Evolutionary conservation across 2,113 vertebrate species (phyloP), one percentile per base, ranked within the genome.

Genomic region (Daubentonia madagascariensis): DNA sequence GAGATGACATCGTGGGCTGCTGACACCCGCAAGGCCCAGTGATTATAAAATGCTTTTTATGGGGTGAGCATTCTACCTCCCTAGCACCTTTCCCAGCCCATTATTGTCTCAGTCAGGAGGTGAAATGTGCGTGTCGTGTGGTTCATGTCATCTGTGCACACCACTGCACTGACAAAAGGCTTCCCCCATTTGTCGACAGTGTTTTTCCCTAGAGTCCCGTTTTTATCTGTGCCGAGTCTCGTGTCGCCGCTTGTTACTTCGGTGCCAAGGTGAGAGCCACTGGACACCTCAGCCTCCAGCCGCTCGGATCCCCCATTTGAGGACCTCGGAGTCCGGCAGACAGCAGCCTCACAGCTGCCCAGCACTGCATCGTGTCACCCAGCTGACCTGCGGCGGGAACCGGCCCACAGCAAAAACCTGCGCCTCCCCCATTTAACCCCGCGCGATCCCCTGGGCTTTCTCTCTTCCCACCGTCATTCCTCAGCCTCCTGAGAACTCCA

Each of bases 311-410:
- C 30, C 7, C 35, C 1, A 11, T 10, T 78, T 72, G 1, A 1
- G 14, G n/a, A 4, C 5, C 23, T 48, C 13, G 16, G 17, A 52
- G 0, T 40, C 35, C 23, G 1, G 22, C n/a, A 91, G 35, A 50
- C 25, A 1, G 9, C 30, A 23, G 9, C 13, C 9, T n/a, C 12
- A 12, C 7, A 7, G 8, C 32, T 59, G 32, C 23, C 12, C 7
- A n/a, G n/a, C 54, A 3, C 6, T 17, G 13, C 50, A 8, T 5
- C 25, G 1, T 1, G 3, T 85, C 43, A 28, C 20, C 54, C 0
- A 80, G 13, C 40, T 11, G 7, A 45, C 76, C 5, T 11, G 18
- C 5, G 5, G n/a, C 35, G 37, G 40, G 25, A 75, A 76, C 6
- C 14, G 6, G 37, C 14, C 25, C 11, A 52, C 9, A 3, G 25